Evolutionary conservation across 2,888 invertebrate species (phyloP).

Genomic region (Bhutanitis thaidina): DNA sequence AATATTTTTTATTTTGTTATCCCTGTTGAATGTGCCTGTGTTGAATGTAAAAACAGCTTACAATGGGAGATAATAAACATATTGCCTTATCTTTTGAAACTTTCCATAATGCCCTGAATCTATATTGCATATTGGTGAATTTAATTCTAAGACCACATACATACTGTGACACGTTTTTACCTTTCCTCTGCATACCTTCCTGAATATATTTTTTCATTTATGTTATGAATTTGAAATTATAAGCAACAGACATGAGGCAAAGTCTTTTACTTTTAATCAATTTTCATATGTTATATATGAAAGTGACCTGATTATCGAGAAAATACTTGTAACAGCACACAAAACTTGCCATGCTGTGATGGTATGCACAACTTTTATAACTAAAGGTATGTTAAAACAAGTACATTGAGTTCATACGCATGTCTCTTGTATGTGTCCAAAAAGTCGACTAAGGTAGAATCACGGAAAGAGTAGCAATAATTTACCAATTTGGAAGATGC

Average conservation of each 20-base stretch:
- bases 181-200: slow-evolving; percentile 1
- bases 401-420: too few relatives aligned
- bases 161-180: slow-evolving; percentile 4
- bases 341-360: too few relatives aligned
- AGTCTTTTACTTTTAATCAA: neutral
- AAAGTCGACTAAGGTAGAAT: too few relatives aligned
- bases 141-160: slow-evolving; percentile 7
- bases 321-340: too few relatives aligned
- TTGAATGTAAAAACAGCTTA: slow-evolving; percentile 68
- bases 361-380: too few relatives aligned
- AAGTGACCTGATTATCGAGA: too few relatives aligned
- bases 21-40: slow-evolving; percentile 71
- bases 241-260: neutral
- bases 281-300: too few relatives aligned
- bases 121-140: slow-evolving; percentile 15
- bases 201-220: slow-evolving; percentile 4
- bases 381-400: too few relatives aligned
- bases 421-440: too few relatives aligned
- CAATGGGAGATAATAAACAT: slow-evolving; percentile 74
- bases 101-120: slow-evolving; percentile 57
- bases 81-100: slow-evolving; percentile 71
- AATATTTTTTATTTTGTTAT: slow-evolving; percentile 78
- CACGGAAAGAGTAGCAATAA: too few relatives aligned
- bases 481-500: too few relatives aligned
- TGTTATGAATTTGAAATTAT: neutral